Percentiles rank a stretch among this genome's conserved stretches.
phyloP scores from a whole-genome alignment of 2,797 vertebrate genomes.

The Neosilurus hyrtlii region DNA sequence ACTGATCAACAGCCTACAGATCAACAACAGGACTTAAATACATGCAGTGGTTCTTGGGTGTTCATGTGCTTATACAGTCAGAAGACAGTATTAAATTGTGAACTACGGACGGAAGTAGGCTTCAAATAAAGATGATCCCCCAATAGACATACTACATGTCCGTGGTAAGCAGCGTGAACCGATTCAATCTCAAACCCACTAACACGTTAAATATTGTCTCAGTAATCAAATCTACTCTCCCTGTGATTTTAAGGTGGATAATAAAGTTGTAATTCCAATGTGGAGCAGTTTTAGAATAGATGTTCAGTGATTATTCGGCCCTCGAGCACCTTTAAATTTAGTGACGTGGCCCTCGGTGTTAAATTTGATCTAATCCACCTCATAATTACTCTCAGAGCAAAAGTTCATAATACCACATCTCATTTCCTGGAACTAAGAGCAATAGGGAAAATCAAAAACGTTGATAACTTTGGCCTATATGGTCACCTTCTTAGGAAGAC shows the following conservation, averaged over 20 bases:
- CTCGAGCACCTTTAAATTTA: no score
- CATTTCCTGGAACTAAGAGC: no score
- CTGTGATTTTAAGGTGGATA: background rate
- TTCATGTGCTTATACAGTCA: background rate
- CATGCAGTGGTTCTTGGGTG: slow-evolving; percentile 15
- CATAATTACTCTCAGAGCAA: no score
- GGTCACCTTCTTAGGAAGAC: background rate
- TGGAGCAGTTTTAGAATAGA: background rate
- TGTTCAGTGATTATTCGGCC: no score
- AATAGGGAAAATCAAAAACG: no score
- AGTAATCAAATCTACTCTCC: background rate
- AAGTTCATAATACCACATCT: no score
- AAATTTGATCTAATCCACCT: no score
- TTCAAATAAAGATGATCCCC: background rate
- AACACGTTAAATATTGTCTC: no score
- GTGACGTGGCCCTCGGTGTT: no score
- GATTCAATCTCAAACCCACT: background rate
- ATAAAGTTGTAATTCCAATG: background rate
- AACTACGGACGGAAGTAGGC: background rate
- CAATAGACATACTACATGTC: background rate
- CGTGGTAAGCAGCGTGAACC: background rate
- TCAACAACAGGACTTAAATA: slow-evolving; percentile 26
- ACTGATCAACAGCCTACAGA: slow-evolving; percentile 14
- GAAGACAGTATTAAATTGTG: background rate
- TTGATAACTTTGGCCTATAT: background rate